Conservation (phyloP, 2,888 invertebrate species). For the Cheilosia vernalis region DNA sequence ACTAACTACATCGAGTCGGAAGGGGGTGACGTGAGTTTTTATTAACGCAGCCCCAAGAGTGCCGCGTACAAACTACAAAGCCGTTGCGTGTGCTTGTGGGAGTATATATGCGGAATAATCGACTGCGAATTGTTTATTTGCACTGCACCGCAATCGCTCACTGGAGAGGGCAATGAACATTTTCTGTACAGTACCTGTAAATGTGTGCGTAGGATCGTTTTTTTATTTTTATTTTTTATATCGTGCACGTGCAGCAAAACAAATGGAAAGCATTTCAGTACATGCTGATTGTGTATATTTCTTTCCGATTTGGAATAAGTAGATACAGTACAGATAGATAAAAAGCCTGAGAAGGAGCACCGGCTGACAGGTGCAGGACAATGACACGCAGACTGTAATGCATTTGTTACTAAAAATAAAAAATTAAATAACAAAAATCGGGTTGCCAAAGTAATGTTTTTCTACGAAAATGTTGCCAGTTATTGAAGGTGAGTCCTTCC, state of each 20-base stretch:
- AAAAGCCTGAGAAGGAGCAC: not conserved
- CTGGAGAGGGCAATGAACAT: constrained; percentile 66
- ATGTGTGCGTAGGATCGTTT: constrained; percentile 12
- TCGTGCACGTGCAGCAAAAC: constrained; percentile 40
- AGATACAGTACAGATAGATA: no score
- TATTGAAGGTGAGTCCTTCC: constrained; percentile 30
- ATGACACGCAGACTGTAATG: constrained; percentile 13
- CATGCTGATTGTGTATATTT: not conserved
- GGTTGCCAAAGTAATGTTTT: constrained; percentile 3
- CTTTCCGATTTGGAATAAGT: not conserved
- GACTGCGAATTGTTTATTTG: constrained; percentile 62
- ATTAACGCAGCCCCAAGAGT: constrained; percentile 56
- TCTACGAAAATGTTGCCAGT: constrained; percentile 5
- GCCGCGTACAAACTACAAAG: constrained; percentile 65
- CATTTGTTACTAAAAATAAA: not conserved
- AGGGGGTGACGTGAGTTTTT: constrained; percentile 58
- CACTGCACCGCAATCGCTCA: constrained; percentile 55
- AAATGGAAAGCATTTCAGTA: constrained; percentile 28
- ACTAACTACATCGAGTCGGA: constrained; percentile 19
- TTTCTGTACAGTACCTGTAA: constrained; percentile 6
- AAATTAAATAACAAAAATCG: not conserved
- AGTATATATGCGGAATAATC: constrained; percentile 24
- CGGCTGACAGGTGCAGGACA: constrained; percentile 27
- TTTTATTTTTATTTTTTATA: constrained; percentile 4
- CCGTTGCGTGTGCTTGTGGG: constrained; percentile 24